Evolutionary conservation across 2,888 invertebrate species (phyloP), one percentile per base, ranked within the genome.

Genomic region (Ennomos quercinarius): DNA sequence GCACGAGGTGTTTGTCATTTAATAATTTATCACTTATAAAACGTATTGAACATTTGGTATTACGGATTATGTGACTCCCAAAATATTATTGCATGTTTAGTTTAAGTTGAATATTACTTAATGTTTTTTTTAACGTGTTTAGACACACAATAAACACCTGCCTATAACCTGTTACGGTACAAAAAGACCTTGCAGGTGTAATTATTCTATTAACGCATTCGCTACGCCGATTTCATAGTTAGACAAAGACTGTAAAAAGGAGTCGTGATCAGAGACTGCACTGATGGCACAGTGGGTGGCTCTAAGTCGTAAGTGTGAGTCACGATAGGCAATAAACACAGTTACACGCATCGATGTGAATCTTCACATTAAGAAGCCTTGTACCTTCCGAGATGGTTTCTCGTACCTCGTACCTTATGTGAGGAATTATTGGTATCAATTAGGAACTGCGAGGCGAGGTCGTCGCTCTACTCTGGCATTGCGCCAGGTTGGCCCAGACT

Each of bases 401-500:
- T 37, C 9, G 51, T 62, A 64, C 62, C 43, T 37, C 9, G 51
- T 62, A 64, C 63, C 50, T 40, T 68, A 45, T 55, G 38, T 70
- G 73, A 77, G 76, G 75, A 77, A 78, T 78, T 70, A 78, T 78
- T 70, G 74, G 67, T 73, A 71, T 73, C 79, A 81, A 84, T 83
- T 82, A 82, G 78, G 77, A 74, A 76, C 74, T 72, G 66, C 67
- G 66, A 76, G 71, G 62, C 66, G 80, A 73, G 85, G 84, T 86
- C 86, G 74, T 76, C 76, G 84, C 62, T 68, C 85, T 71, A 57
- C 55, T 66, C 72, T 89, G 87, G 87, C 86, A 66, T 46, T 36
- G 54, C 45, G 83, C 88, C 88, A 87, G 75, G 72, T 72, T 64
- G 70, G 72, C 71, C 66, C 69, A 68, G 66, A 76, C 78, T 80